phyloP scores from a whole-genome alignment of 2,113 vertebrate species.

The Vombatus ursinus region DNA sequence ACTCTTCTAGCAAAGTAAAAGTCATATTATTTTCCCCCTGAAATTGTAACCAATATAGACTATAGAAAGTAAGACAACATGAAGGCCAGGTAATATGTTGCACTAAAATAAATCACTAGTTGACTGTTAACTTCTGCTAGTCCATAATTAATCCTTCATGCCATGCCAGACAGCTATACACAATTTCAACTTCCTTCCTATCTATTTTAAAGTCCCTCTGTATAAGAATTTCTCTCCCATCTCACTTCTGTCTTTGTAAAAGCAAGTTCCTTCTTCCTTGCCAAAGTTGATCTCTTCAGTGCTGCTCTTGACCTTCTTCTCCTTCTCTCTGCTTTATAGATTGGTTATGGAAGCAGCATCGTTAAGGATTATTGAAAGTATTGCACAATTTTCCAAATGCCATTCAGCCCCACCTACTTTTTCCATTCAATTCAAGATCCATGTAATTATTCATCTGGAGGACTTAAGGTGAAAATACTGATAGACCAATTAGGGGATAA shows the following conservation, averaged over 20 bases:
- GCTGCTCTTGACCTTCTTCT: not conserved
- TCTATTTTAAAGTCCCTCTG: not conserved
- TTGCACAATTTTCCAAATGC: not conserved
- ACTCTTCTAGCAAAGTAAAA: not conserved
- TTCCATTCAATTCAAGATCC: not conserved
- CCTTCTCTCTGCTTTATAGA: not conserved
- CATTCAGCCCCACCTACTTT: not conserved
- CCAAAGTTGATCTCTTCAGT: not conserved
- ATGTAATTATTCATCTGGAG: not conserved
- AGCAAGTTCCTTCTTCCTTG: not conserved
- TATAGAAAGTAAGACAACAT: not conserved
- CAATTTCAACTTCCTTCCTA: not conserved
- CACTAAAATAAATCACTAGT: not conserved
- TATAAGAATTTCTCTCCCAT: not conserved
- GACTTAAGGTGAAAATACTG: not conserved
- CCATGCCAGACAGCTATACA: not conserved
- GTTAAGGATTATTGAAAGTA: not conserved
- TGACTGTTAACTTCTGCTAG: not conserved
- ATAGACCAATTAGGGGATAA: not conserved
- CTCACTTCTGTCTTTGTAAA: not conserved
- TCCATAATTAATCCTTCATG: not conserved
- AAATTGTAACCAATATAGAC: slow-evolving; percentile 33
- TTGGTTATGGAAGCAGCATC: not conserved
- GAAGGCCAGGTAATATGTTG: not conserved
- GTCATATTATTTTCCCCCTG: slow-evolving; percentile 8